Percentiles rank a stretch among this genome's conserved stretches.
These are phyloP conservation scores for Acropternis orthonyx DNA, from an alignment of 2,797 vertebrate genomes.

Conservation along the genomic window DNA sequence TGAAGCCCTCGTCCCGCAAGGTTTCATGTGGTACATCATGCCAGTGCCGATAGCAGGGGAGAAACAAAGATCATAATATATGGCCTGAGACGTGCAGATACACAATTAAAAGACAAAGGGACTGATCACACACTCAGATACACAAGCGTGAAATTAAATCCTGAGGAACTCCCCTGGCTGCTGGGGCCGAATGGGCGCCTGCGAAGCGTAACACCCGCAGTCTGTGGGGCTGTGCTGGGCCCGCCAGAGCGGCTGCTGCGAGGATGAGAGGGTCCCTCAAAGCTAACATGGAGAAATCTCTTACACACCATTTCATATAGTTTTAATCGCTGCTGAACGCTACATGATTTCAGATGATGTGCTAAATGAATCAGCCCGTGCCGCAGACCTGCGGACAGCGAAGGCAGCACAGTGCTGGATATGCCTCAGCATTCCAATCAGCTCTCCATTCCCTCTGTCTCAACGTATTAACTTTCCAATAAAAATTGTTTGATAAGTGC, in stretches of 20 bases:
- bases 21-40: neutral
- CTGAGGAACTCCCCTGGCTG: neutral
- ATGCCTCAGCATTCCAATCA: constrained; percentile 68
- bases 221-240: neutral
- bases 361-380: constrained; percentile 73
- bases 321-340: constrained; percentile 64
- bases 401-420: constrained; percentile 44
- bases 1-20: neutral
- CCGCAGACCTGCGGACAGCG: constrained; percentile 30
- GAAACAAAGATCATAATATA: neutral
- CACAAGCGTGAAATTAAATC: constrained; percentile 8
- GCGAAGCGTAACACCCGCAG: neutral
- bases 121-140: neutral
- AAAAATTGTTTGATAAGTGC: constrained; percentile 68
- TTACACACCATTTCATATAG: constrained; percentile 57
- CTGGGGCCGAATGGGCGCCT: neutral
- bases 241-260: neutral
- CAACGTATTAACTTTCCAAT: constrained; percentile 65
- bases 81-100: neutral
- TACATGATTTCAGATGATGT: constrained; percentile 67
- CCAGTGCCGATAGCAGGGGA: neutral
- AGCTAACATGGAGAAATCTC: constrained; percentile 19
- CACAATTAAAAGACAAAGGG: neutral
- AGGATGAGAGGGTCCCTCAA: constrained; percentile 45
- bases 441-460: constrained; percentile 63